phyloP scores from a whole-genome alignment of 2,113 vertebrate genomes.

The Xiphorhynchus elegans region DNA sequence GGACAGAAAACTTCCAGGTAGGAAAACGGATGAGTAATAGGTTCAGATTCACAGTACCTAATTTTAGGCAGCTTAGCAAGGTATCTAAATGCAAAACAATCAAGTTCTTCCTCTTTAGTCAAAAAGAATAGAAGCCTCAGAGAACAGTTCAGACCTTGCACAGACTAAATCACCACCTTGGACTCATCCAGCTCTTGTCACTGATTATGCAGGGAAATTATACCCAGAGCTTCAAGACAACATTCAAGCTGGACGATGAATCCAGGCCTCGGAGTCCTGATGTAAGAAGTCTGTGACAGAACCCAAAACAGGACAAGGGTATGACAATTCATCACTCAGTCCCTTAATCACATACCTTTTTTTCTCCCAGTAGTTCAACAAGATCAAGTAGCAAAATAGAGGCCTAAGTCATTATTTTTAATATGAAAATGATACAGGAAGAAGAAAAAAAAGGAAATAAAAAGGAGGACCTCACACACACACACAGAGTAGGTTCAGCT shows the following conservation, averaged over 20 bases:
- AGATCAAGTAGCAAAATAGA: not conserved
- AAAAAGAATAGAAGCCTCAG: not conserved
- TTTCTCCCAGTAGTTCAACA: not conserved
- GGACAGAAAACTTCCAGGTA: not conserved
- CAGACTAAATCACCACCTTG: not conserved
- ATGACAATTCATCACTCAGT: not conserved
- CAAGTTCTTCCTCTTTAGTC: not conserved
- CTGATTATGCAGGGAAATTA: not conserved
- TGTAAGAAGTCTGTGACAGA: not conserved
- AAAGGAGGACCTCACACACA: not conserved
- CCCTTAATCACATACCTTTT: not conserved
- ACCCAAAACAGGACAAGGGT: not conserved
- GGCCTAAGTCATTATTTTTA: not conserved
- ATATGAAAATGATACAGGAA: not conserved
- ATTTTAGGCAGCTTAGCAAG: not conserved
- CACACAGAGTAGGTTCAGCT: not conserved
- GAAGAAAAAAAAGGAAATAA: not conserved
- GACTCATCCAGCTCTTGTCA: not conserved
- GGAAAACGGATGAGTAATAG: not conserved
- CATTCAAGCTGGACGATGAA: not conserved
- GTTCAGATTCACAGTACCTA: not conserved
- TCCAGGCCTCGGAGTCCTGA: fast-evolving
- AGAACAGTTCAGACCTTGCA: not conserved
- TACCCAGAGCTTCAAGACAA: not conserved
- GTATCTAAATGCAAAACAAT: not conserved